These are phyloP conservation scores for Scotopteryx bipunctaria DNA, from an alignment of 2,888 invertebrate genomes.

Conservation along the genomic window DNA sequence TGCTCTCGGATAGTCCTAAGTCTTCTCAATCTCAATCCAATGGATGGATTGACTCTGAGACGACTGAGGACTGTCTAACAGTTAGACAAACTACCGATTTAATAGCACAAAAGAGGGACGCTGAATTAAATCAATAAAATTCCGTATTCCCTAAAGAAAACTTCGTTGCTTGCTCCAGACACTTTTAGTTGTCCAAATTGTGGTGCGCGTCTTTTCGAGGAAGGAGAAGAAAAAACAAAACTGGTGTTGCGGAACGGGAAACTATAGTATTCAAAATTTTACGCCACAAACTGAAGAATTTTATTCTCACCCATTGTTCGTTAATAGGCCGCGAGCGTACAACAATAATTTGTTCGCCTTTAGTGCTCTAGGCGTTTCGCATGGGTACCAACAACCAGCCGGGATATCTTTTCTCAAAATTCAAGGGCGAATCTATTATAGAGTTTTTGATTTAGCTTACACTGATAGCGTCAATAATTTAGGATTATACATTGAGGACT, in stretches of 20 bases:
- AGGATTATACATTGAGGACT: too few relatives aligned
- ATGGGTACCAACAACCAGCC: background rate
- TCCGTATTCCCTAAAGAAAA: background rate
- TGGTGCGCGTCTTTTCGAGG: background rate
- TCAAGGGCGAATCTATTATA: constrained; percentile 8
- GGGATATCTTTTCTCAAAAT: constrained; percentile 11
- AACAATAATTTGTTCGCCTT: constrained; percentile 11
- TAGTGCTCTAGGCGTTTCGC: too few relatives aligned
- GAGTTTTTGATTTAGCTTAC: constrained; percentile 12
- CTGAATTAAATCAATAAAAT: background rate
- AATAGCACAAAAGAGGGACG: constrained; percentile 1
- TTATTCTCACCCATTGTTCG: background rate
- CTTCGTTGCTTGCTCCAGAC: background rate
- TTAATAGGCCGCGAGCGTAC: background rate
- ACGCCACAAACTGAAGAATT: constrained; percentile 1
- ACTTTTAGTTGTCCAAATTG: constrained; percentile 1
- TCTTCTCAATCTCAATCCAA: too few relatives aligned
- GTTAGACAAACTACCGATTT: background rate
- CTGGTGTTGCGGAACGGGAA: background rate
- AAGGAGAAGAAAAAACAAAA: background rate
- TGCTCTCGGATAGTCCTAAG: too few relatives aligned
- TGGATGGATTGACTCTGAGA: too few relatives aligned
- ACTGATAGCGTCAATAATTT: background rate
- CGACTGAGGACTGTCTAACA: too few relatives aligned
- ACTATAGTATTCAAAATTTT: too few relatives aligned